Evolutionary conservation across 2,888 invertebrate genomes (phyloP), one percentile per base, ranked within the genome.

Genomic region (Cenopis cana): DNA sequence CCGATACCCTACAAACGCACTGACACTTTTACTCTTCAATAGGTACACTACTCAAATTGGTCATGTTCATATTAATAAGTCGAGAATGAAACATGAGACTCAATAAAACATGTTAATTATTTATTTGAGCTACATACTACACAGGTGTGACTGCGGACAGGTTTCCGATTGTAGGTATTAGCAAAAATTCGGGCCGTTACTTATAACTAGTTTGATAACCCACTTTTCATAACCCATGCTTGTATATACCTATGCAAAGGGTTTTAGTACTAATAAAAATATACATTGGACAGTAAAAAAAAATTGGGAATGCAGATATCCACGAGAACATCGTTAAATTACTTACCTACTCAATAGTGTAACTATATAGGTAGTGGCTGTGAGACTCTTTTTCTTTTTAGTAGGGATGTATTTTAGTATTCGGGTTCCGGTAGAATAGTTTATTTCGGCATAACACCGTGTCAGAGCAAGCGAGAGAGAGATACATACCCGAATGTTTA

Each of bases 131-230:
- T 78, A 87, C 86, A 89, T 88, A 85, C 77, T 76, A 73, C 60
- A 82, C 88, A 89, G 89, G 89, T 91, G 91, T 87, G 86, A 84
- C 81, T 78, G 75, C 73, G 76, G 83, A 89, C 90, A 81, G 86
- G 90, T 90, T 89, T 77, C 73, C 77, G 82, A 86, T 82, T 81
- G 84, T 82, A 78, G 78, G 82, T 83, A 85, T 90, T 89, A 87
- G 89, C 89, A 84, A 90, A 24, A 90, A 90, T 86, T 89, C 79
- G 86, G 83, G 86, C 88, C 90, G 85, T 85, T 83, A 85, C 55
- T 61, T 46, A 18, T 81, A 86, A 89, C 89, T 81, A 80, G 91
- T 91, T 85, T 76, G 79, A 77, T 86, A 87, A 83, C 92, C 90
- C 76, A 92, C 88, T 84, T 91, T 82, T 79, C 61, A 74, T 18